A percentile compares a stretch with the other conserved stretches of the same genome.
These are phyloP conservation scores for Drosophila athabasca DNA, from an alignment of 1,140 invertebrate genomes.

Conservation along the genomic window DNA sequence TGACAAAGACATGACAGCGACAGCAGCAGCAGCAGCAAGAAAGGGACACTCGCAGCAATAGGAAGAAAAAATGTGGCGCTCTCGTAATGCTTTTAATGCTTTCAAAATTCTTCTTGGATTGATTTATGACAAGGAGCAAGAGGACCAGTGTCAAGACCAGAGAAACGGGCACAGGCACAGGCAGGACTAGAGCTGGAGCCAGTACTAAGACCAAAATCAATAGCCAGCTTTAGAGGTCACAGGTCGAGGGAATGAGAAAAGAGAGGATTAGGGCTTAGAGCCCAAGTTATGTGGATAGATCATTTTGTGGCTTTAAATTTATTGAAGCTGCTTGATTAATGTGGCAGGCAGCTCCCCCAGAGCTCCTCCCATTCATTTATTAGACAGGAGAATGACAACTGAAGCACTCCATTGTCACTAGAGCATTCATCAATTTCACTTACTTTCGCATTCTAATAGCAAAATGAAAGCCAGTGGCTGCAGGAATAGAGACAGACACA, in stretches of 20 bases:
- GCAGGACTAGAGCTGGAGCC: background rate
- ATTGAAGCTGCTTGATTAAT: conserved; percentile 63
- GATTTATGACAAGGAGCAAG: conserved; percentile 64
- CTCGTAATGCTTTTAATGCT: conserved; percentile 78
- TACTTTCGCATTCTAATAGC: conserved; percentile 63
- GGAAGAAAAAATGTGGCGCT: conserved; percentile 53
- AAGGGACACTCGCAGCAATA: conserved; percentile 1
- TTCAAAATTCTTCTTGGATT: conserved; percentile 66
- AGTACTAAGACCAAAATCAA: conserved; percentile 49
- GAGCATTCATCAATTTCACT: conserved; percentile 73
- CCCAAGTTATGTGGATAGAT: conserved; percentile 24
- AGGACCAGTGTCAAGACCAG: background rate
- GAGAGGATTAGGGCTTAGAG: conserved; percentile 8
- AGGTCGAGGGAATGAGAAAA: background rate
- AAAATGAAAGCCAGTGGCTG: conserved; percentile 29
- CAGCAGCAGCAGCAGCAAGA: conserved; percentile 23
- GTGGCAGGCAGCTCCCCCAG: conserved; percentile 14
- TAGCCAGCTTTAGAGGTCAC: conserved; percentile 61
- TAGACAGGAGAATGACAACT: conserved; percentile 46
- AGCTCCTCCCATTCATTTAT: conserved; percentile 51
- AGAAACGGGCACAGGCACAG: too few relatives aligned
- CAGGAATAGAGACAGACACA: background rate
- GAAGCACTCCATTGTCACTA: conserved; percentile 59
- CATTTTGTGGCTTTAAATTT: conserved; percentile 57
- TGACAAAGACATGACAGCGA: conserved; percentile 78